These are phyloP conservation scores for Neosilurus mollespiculum DNA, from an alignment of 2,797 vertebrate species.

Conservation along the genomic window DNA sequence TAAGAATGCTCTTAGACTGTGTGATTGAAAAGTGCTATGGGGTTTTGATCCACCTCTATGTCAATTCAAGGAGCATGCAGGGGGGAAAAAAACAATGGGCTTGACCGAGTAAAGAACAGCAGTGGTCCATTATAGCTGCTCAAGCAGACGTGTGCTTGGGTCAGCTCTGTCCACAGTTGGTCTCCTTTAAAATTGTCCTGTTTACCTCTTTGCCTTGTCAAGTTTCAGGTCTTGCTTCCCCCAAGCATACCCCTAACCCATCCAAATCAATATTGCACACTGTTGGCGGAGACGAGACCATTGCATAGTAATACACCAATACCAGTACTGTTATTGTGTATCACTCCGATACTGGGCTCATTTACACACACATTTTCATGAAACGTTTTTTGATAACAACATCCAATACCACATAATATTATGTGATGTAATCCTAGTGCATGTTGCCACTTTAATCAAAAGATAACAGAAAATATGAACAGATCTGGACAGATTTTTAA, in stretches of 20 bases:
- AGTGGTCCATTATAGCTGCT: slow-evolving; percentile 26
- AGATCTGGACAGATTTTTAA: neutral
- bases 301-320: neutral
- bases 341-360: neutral
- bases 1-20: slow-evolving; percentile 25
- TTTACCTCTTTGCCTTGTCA: slow-evolving; percentile 66
- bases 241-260: slow-evolving; percentile 47
- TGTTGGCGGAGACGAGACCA: slow-evolving; percentile 1
- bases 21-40: slow-evolving; percentile 39
- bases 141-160: neutral
- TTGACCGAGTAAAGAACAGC: slow-evolving; percentile 30
- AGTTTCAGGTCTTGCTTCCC: slow-evolving; percentile 63
- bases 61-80: slow-evolving; percentile 32
- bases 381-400: neutral
- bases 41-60: slow-evolving; percentile 26
- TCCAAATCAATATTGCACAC: slow-evolving; percentile 4
- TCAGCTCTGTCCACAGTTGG: slow-evolving; percentile 51
- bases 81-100: slow-evolving; percentile 23
- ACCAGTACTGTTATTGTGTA: neutral
- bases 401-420: neutral
- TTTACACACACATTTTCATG: neutral
- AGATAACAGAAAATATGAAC: neutral
- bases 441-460: neutral
- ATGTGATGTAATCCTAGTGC: neutral
- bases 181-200: slow-evolving; percentile 61